These are phyloP conservation scores for Halictus rubicundus DNA, from an alignment of 1,140 invertebrate genomes.

Conservation along the genomic window DNA sequence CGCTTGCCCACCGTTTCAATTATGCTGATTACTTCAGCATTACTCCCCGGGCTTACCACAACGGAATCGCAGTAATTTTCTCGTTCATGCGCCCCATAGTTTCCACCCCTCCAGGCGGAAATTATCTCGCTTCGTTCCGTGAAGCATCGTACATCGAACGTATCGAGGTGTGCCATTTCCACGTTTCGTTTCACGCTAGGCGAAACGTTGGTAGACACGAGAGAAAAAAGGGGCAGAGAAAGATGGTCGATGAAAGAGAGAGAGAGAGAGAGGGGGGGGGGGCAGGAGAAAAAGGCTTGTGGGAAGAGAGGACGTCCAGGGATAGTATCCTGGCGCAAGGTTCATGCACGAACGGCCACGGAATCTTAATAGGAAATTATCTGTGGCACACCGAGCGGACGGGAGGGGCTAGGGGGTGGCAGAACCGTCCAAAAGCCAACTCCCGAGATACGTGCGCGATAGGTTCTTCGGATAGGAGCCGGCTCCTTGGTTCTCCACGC, in stretches of 20 bases:
- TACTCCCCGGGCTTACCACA: too few relatives aligned
- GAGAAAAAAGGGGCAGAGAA: neutral
- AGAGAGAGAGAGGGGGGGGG: neutral
- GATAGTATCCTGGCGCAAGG: conserved; percentile 19
- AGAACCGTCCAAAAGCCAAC: conserved; percentile 51
- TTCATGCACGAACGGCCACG: conserved; percentile 73
- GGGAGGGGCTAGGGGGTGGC: conserved; percentile 23
- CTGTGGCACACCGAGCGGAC: conserved; percentile 44
- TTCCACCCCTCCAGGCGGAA: neutral
- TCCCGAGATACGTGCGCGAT: conserved; percentile 71
- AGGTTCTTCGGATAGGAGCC: conserved; percentile 51
- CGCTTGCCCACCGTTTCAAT: neutral
- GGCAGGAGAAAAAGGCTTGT: conserved; percentile 18
- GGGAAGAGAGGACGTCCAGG: conserved; percentile 1
- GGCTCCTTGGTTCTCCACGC: conserved; percentile 40
- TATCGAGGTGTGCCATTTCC: conserved; percentile 13
- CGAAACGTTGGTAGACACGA: conserved; percentile 23
- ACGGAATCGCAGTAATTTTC: neutral
- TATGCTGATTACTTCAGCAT: neutral
- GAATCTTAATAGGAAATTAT: conserved; percentile 78
- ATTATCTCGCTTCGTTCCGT: neutral
- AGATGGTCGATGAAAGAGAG: too few relatives aligned
- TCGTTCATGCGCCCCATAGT: neutral
- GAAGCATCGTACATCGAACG: neutral
- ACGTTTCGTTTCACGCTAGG: conserved; percentile 34